Percentiles rank a stretch among this genome's conserved stretches.
Evolutionary conservation across 1,140 invertebrate genomes (phyloP).

Genomic region (Drusus annulatus): DNA sequence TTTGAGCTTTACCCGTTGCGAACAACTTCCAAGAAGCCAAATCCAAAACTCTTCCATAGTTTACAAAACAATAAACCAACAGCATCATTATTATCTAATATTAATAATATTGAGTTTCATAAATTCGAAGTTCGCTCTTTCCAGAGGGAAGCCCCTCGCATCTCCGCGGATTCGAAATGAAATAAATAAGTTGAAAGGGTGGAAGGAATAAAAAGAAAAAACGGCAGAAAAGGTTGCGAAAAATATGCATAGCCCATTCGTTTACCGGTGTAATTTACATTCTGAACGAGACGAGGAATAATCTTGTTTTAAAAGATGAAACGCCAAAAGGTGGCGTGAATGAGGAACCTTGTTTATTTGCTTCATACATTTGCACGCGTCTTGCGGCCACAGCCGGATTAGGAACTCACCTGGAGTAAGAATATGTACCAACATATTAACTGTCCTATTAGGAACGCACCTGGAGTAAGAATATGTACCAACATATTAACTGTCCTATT

Average conservation of each 20-base stretch:
- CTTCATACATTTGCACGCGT: constrained; percentile 11
- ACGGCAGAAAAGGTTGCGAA: background rate
- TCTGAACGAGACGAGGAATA: background rate
- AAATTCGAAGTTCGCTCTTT: no score
- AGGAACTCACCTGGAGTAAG: no score
- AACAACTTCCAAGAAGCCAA: no score
- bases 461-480: no score
- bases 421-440: no score
- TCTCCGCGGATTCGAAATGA: background rate
- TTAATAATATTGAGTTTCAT: no score
- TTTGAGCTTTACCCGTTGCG: no score
- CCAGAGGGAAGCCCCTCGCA: background rate
- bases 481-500: no score
- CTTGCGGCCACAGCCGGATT: background rate
- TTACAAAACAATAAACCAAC: no score
- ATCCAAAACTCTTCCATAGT: no score
- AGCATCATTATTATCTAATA: no score
- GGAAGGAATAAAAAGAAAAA: background rate
- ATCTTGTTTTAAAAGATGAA: constrained; percentile 12
- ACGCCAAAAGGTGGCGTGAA: background rate
- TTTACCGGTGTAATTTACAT: constrained; percentile 17
- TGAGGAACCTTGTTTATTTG: background rate
- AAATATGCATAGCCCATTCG: constrained; percentile 9
- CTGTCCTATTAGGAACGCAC: no score
- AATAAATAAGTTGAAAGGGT: background rate